Evolutionary conservation across 1,140 invertebrate genomes (phyloP).

Genomic region (Asobara japonica): DNA sequence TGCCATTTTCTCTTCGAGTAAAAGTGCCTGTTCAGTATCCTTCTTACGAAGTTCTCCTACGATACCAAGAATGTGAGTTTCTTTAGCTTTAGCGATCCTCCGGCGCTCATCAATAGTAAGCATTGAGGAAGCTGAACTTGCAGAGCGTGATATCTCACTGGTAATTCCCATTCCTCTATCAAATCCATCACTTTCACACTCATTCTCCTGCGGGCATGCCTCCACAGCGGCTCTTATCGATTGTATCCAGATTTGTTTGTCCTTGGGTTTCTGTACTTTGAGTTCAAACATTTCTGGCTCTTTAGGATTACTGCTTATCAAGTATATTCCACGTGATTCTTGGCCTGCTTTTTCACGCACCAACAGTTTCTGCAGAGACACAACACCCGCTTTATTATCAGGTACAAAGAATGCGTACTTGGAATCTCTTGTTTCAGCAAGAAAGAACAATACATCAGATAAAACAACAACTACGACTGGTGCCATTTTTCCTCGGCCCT

Average conservation of each 20-base stretch:
- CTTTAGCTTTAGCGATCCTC: slow-evolving; percentile 75
- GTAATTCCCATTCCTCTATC: slow-evolving; percentile 68
- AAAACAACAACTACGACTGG: slow-evolving; percentile 87
- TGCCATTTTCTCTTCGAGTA: slow-evolving; percentile 89
- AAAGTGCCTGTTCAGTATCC: slow-evolving; percentile 83
- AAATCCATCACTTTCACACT: slow-evolving; percentile 69
- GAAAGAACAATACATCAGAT: slow-evolving; percentile 90
- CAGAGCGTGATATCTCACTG: slow-evolving; percentile 51
- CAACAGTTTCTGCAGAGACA: slow-evolving; percentile 88
- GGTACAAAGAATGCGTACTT: slow-evolving; percentile 86
- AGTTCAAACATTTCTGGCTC: slow-evolving; percentile 97
- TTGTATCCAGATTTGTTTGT: slow-evolving; percentile 89
- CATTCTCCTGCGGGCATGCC: slow-evolving; percentile 71
- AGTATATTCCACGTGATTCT: slow-evolving; percentile 87
- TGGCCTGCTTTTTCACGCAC: slow-evolving; percentile 93
- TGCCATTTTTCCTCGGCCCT: slow-evolving; percentile 84
- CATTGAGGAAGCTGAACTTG: slow-evolving; percentile 57
- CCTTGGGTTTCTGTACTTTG: slow-evolving; percentile 87
- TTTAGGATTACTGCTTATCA: slow-evolving; percentile 86
- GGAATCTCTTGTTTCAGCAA: slow-evolving; percentile 85
- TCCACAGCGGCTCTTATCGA: slow-evolving; percentile 80
- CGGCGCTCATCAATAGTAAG: slow-evolving; percentile 79
- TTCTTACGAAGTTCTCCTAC: slow-evolving; percentile 83
- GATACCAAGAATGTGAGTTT: slow-evolving; percentile 77
- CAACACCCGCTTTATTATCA: slow-evolving; percentile 91